phyloP scores from a whole-genome alignment of 2,888 invertebrate genomes.

The Meteorus colon region DNA sequence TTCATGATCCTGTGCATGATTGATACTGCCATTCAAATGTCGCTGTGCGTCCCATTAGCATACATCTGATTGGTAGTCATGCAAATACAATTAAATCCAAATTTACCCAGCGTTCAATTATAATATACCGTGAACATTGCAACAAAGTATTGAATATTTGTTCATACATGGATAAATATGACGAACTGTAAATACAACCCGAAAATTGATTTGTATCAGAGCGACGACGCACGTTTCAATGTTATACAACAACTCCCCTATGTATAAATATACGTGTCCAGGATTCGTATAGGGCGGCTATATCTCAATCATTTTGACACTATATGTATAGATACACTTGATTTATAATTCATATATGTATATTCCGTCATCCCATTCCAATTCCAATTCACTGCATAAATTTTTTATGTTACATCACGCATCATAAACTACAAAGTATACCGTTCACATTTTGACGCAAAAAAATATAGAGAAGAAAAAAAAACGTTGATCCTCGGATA shows the following conservation, averaged over 20 bases:
- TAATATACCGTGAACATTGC: background rate
- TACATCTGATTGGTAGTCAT: background rate
- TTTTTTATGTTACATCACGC: constrained; percentile 4
- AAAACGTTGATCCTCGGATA: background rate
- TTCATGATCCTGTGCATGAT: background rate
- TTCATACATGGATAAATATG: background rate
- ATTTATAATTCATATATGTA: constrained; percentile 1
- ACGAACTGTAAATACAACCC: background rate
- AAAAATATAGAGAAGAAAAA: background rate
- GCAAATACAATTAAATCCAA: background rate
- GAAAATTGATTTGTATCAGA: background rate
- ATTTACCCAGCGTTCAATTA: background rate
- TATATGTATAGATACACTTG: background rate
- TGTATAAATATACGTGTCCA: background rate
- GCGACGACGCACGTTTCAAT: background rate
- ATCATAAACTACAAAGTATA: constrained; percentile 2
- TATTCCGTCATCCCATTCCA: background rate
- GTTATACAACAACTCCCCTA: background rate
- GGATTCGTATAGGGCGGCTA: background rate
- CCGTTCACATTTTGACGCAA: background rate
- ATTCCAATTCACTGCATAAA: background rate
- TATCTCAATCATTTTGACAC: constrained; percentile 6
- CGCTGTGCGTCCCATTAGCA: background rate
- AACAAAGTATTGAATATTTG: background rate
- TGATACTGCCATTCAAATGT: background rate